Conservation (phyloP, 2,888 invertebrate species). For the Crocallis elinguaria region DNA sequence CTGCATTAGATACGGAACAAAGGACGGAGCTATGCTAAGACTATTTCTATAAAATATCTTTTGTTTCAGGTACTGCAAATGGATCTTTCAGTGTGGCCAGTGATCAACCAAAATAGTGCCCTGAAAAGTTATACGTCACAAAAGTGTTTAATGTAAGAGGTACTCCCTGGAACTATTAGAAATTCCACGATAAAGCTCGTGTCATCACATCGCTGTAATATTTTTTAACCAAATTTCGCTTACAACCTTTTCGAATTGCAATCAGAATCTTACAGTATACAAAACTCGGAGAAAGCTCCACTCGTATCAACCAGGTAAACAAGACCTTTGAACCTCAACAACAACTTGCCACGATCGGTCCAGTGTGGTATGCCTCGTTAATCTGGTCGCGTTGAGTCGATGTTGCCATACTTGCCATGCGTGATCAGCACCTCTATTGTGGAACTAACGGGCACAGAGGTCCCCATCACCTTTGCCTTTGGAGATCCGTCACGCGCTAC, state of each 20-base stretch:
- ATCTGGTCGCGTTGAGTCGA: neutral
- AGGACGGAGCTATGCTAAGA: too few relatives aligned
- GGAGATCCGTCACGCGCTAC: slow-evolving; percentile 19
- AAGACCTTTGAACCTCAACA: slow-evolving; percentile 1
- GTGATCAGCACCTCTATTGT: slow-evolving; percentile 55
- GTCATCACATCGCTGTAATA: too few relatives aligned
- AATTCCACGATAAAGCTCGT: neutral
- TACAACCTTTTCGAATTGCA: neutral
- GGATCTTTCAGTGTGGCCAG: neutral
- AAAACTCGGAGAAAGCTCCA: slow-evolving; percentile 14
- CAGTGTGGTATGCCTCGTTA: neutral
- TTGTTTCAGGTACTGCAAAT: slow-evolving; percentile 28
- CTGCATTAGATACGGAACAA: too few relatives aligned
- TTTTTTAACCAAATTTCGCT: too few relatives aligned
- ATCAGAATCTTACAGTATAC: neutral
- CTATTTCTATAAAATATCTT: neutral
- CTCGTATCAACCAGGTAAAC: neutral
- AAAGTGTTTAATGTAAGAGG: neutral
- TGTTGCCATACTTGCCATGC: slow-evolving; percentile 37
- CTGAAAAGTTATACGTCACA: neutral
- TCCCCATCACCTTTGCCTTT: slow-evolving; percentile 19
- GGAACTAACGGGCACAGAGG: slow-evolving; percentile 34
- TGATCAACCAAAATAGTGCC: neutral
- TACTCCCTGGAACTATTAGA: neutral
- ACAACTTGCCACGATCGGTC: neutral